Evolutionary conservation across 2,113 vertebrate species (phyloP), one percentile per base, ranked within the genome.

Genomic region (Dunckerocampus dactyliophorus): DNA sequence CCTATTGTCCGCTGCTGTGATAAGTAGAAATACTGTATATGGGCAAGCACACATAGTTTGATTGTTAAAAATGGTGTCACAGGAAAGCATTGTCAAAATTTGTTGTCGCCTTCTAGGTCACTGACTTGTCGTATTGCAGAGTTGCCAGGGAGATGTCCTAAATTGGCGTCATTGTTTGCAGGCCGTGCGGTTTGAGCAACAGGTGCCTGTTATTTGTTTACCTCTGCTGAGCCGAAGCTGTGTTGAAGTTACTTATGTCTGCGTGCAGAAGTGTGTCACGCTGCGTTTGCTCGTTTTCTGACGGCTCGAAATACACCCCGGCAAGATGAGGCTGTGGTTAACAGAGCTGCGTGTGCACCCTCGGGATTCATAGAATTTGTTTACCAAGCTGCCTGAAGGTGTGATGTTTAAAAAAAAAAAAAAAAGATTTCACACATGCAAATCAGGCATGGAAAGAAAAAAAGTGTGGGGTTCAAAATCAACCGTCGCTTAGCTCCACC

Each of bases 171-270:
- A 80, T 74, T 80, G 12, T 34, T 43, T 43, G 85, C 85, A 87
- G 82, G 88, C 82, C 80, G 72, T 87, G 88, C 79, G 85, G 89
- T 87, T 89, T 83, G 55, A 82, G 83, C 88, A 89, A 89, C 89
- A 91, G 87, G 87, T 91, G 88, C 71, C 62, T 87, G 88, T 88
- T 87, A 84, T 90, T 88, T 65, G 76, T 74, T 77, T 71, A 65
- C 68, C 20, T 83, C 81, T 80, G 71, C 74, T 78, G 75, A 82
- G 78, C n/a, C 17, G 62, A 70, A 53, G 63, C 58, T 47, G 72
- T 76, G 69, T 73, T 76, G 82, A 64, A 79, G 45, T 67, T 69
- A 59, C 46, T 59, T 79, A 37, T 76, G 60, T 71, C 15, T 67
- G 54, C 62, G 54, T 60, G 57, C 75, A 78, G 74, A 72, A 79